Evolutionary conservation across 1,140 invertebrate species (phyloP).

Genomic region (Parasteatoda tepidariorum): DNA sequence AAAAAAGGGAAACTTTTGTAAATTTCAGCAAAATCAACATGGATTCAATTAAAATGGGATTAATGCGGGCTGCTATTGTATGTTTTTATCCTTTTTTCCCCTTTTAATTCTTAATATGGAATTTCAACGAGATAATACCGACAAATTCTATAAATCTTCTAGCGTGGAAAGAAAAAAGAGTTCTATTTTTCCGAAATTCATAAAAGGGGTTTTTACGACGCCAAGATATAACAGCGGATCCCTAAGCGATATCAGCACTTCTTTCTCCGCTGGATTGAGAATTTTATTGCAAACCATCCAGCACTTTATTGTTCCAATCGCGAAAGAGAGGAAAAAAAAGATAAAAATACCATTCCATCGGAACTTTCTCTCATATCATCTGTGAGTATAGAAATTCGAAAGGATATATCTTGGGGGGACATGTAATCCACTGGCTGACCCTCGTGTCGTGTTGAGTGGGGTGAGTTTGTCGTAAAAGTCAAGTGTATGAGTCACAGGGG

Average conservation of each 20-base stretch:
- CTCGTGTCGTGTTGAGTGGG: not conserved
- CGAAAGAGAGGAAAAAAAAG: too few species aligned
- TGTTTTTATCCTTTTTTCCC: too few species aligned
- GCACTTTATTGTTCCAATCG: too few species aligned
- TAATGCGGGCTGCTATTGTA: too few species aligned
- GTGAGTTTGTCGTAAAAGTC: slow-evolving; percentile 30
- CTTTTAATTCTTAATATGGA: too few species aligned
- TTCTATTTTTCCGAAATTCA: not conserved
- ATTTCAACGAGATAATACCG: too few species aligned
- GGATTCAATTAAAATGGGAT: too few species aligned
- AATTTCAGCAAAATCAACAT: too few species aligned
- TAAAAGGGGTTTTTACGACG: not conserved
- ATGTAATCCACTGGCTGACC: slow-evolving; percentile 6
- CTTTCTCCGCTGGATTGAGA: not conserved
- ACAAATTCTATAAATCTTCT: too few species aligned
- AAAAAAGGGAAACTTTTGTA: too few species aligned
- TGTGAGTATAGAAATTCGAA: not conserved
- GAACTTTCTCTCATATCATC: not conserved
- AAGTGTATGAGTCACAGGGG: slow-evolving; percentile 15
- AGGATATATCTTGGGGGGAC: not conserved
- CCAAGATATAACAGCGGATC: not conserved
- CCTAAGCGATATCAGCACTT: not conserved
- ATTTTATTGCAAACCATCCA: not conserved
- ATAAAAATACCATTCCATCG: too few species aligned
- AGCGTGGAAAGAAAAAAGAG: too few species aligned